phyloP scores from a whole-genome alignment of 92 coral and sea anemone genomes.

The Parazoanthus darwini region DNA sequence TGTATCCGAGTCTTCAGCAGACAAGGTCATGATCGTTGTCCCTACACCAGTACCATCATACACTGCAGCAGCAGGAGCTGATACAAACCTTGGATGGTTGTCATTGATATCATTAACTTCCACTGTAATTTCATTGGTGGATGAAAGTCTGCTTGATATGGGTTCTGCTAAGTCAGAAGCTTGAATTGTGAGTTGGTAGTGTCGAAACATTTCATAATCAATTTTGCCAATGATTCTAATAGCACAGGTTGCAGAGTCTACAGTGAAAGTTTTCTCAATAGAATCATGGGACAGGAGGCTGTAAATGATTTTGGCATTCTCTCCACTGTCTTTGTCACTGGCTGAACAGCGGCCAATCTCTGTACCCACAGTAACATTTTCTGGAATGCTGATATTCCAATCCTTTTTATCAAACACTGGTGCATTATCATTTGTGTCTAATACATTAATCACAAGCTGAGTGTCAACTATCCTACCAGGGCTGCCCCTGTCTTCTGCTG shows the following conservation, averaged over 20 bases:
- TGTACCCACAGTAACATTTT: constrained; percentile 66
- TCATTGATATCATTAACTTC: constrained; percentile 80
- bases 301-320: constrained; percentile 71
- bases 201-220: constrained; percentile 67
- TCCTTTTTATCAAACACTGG: constrained; percentile 69
- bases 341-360: constrained; percentile 80
- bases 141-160: constrained; percentile 55
- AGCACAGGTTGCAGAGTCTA: constrained; percentile 62
- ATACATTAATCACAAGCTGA: constrained; percentile 67
- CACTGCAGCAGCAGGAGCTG: constrained; percentile 79
- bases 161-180: constrained; percentile 82
- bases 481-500: constrained; percentile 85
- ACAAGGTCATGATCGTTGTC: constrained; percentile 57
- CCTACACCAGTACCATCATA: constrained; percentile 40
- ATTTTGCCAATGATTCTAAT: constrained; percentile 56
- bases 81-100: constrained; percentile 78
- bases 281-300: constrained; percentile 65
- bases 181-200: constrained; percentile 69
- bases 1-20: constrained; percentile 76
- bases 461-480: constrained; percentile 61
- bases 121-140: constrained; percentile 67
- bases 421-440: constrained; percentile 82
- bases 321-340: constrained; percentile 80
- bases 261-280: constrained; percentile 55
- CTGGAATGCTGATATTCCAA: constrained; percentile 54